A percentile compares a stretch with the other conserved stretches of the same genome.
phyloP scores from a whole-genome alignment of 1,140 invertebrate species.

The Marisa cornuarietis region DNA sequence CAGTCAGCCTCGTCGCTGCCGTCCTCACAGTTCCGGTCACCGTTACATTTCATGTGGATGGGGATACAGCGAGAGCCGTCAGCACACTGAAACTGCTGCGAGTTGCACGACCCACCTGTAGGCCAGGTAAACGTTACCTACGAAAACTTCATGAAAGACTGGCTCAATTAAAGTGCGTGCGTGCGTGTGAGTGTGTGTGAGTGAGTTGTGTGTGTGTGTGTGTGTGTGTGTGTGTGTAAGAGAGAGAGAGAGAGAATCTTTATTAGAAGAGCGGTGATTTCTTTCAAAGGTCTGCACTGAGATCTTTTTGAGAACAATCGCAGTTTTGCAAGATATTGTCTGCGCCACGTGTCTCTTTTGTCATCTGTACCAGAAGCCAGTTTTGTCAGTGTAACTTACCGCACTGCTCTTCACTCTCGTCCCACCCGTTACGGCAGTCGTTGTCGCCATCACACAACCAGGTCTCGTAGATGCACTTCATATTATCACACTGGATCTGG shows the following conservation, averaged over 20 bases:
- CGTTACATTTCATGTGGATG: slow-evolving; percentile 1
- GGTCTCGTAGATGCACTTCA: neutral
- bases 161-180: too few species aligned
- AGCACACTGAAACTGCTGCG: slow-evolving; percentile 9
- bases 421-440: neutral
- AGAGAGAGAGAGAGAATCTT: too few species aligned
- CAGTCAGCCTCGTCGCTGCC: slow-evolving; percentile 7
- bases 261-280: too few species aligned
- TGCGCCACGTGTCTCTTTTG: too few species aligned
- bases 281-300: too few species aligned
- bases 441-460: neutral
- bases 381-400: neutral
- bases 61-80: slow-evolving; percentile 12
- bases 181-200: too few species aligned
- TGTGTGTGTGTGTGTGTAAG: too few species aligned
- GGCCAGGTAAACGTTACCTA: neutral
- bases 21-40: neutral
- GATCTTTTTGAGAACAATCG: too few species aligned
- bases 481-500: slow-evolving; percentile 5
- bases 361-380: too few species aligned
- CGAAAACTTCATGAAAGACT: neutral
- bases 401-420: neutral
- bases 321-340: too few species aligned
- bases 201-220: too few species aligned
- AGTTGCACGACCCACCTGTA: neutral